phyloP scores from a whole-genome alignment of 2,113 vertebrate genomes.

The Tragelaphus strepsiceros region DNA sequence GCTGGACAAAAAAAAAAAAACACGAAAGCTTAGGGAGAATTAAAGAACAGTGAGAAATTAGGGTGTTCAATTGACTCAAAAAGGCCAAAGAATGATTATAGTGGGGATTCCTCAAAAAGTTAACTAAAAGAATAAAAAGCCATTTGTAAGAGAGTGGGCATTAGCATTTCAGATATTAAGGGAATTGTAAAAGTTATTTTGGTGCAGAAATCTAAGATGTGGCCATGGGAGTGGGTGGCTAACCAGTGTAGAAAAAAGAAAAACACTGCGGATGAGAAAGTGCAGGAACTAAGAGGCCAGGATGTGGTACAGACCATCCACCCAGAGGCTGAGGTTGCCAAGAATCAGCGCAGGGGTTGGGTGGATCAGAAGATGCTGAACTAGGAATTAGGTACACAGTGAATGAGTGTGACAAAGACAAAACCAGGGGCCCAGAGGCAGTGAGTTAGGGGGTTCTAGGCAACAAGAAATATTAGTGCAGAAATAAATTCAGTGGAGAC shows the following conservation, averaged over 20 bases:
- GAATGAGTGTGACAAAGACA: neutral
- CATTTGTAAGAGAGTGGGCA: neutral
- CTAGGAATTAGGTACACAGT: neutral
- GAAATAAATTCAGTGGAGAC: neutral
- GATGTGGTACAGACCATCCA: neutral
- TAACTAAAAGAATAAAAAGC: neutral
- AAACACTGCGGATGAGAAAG: neutral
- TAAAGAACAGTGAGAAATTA: neutral
- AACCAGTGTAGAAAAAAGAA: neutral
- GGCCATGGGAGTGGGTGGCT: neutral
- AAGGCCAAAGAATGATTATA: neutral
- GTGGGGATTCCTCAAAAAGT: neutral
- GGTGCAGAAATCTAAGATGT: neutral
- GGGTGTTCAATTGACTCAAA: neutral
- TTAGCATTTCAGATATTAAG: neutral
- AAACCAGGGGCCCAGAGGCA: too few species aligned
- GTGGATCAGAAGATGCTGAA: neutral
- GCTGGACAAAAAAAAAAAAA: neutral
- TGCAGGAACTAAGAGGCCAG: neutral
- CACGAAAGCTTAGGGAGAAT: neutral
- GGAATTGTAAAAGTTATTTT: neutral
- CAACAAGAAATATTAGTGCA: neutral
- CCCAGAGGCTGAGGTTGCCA: neutral
- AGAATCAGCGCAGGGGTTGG: neutral
- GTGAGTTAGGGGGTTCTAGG: neutral